Base-by-base conservation (phyloP, 2,113 vertebrate genomes). In the Capricornis sumatraensis region DNA sequence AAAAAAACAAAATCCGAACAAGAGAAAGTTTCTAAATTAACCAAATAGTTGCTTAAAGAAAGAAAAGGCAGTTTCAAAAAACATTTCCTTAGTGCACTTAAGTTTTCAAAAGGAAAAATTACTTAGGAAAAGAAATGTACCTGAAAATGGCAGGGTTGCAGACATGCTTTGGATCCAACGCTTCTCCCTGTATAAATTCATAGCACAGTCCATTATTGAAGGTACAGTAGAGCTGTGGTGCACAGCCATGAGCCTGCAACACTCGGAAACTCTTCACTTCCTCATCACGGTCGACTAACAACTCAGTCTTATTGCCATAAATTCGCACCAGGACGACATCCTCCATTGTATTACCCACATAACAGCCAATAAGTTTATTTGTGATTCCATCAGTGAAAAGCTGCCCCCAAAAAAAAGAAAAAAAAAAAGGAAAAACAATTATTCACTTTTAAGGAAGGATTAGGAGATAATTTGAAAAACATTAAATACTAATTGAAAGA, bases 141-240 rank as follows among this genome's bases (percentile, higher is more conserved):
- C 99, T 99, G 98, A 99, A 99, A 92, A 99, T 99, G 50, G 99
- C 98, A 2, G 99, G 99, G 95, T 98, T 99, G 97, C 99, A 99
- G 52, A 99, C 99, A 74, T 99, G 99, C 97, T 99, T 99, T 0
- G 99, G 99, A 95, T 99, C 99, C 97, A 99, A 97, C 0, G 99
- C 99, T 19, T 99, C 99, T 40, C 99, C 99, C 98, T 99, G 99
- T 96, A 99, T 99, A 98, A 99, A 99, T 97, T 99, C 99, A 2
- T 99, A 99, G 98, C 99, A 99, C 13, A 99, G 99, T 76, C 99
- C 99, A 0, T 99, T 99, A 97, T 99, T 99, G 98, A 99, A 99
- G 97, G 99, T 99, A 57, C 99, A 99, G 98, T 99, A 99, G 2
- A 99, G 99, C 0, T 98, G 99, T 0, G 99, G 99, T 0, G 99